Base-by-base conservation (phyloP, 2,113 vertebrate genomes). In the Dasypus novemcinctus region DNA sequence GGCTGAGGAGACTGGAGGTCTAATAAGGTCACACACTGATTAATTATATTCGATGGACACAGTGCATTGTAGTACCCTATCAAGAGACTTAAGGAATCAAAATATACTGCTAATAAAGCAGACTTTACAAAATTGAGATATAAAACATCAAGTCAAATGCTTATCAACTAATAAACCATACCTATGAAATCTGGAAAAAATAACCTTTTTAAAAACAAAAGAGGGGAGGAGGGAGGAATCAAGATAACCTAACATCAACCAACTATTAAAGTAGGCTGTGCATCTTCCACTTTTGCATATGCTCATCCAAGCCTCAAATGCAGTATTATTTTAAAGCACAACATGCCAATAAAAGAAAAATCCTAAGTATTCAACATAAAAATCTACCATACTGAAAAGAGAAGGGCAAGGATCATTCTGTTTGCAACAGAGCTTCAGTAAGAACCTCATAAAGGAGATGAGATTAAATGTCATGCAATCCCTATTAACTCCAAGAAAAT, bases 111-210 rank as follows among this genome's bases (percentile, higher is more conserved):
- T 54, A 85, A 71, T 8, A 79, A 86, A 89, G 83, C 14, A 93
- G 49, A 78, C 31, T 74, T 87, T 38, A 79, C 10, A 75, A 95
- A 93, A 83, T 25, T 88, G 27, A 95, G 94, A 92, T 64, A 20
- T 91, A 52, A 91, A 93, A 92, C 57, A 36, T 54, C 68, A 85
- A 49, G n/a, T 82, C 49, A 94, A 92, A 96, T 64, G 18, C 18
- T 68, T 87, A 88, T 29, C 38, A 83, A 79, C 64, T 81, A 74
- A 38, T 33, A 64, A 66, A 25, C 61, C 49, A 18, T 25, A 74
- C 49, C 52, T 87, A 49, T n/a, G 64, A 95, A 66, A 43, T 85
- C 36, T 91, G 61, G 63, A 90, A 95, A 43, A 95, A 95, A 89
- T 93, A 49, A 84, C 33, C 23, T 87, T 90, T 84, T 80, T 43